phyloP scores from a whole-genome alignment of 2,113 vertebrate species.

The Clupea harengus region DNA sequence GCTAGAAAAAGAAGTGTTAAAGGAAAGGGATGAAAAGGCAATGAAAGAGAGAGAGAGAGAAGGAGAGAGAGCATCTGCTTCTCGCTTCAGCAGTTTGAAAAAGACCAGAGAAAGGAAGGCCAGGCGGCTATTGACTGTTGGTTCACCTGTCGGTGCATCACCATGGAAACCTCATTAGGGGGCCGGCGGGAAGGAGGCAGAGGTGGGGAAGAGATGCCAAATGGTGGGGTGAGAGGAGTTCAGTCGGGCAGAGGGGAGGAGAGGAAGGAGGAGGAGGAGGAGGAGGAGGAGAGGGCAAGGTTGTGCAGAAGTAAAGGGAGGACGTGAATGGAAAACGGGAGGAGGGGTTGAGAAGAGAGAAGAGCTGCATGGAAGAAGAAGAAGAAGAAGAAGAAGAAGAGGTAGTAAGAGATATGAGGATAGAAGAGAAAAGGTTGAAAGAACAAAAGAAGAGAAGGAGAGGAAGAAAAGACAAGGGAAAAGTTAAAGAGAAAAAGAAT shows the following conservation, averaged over 20 bases:
- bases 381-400: neutral
- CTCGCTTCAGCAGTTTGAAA: constrained; percentile 38
- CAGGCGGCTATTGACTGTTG: constrained; percentile 33
- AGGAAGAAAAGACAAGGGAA: neutral
- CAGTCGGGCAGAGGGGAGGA: neutral
- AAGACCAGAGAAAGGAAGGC: constrained; percentile 19
- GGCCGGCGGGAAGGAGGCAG: constrained; percentile 27
- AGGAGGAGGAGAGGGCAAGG: neutral
- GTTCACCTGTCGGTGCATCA: constrained; percentile 45
- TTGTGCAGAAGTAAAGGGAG: neutral
- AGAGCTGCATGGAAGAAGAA: neutral
- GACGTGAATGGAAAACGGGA: neutral
- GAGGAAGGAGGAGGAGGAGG: neutral
- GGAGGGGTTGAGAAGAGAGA: neutral
- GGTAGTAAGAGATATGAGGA: neutral
- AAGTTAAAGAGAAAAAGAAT: neutral
- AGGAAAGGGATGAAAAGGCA: neutral
- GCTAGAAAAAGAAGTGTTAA: neutral
- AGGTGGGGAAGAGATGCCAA: constrained; percentile 32
- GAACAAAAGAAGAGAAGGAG: neutral
- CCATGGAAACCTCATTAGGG: constrained; percentile 52
- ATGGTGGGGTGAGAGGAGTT: constrained; percentile 23
- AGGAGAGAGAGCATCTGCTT: constrained; percentile 36
- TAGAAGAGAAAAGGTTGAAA: neutral
- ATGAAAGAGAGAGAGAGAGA: neutral